A percentile compares a stretch with the other conserved stretches of the same genome.
phyloP scores from a whole-genome alignment of 2,888 invertebrate species.

The Byasa hedistus region DNA sequence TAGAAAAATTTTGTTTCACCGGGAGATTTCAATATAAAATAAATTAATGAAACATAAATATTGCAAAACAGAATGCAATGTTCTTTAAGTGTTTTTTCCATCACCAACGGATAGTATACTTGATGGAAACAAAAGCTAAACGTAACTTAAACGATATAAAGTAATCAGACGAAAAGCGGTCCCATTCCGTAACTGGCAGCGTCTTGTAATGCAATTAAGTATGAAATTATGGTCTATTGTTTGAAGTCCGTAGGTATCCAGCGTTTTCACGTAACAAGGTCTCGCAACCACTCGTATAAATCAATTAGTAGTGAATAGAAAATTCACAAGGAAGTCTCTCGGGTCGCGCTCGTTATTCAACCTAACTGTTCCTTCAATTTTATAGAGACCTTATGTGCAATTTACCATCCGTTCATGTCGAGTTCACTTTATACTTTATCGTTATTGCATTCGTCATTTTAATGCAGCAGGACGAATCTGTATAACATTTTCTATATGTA shows the following conservation, averaged over 20 bases:
- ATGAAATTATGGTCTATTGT: constrained; percentile 37
- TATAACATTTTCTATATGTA: constrained; percentile 7
- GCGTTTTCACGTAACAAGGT: constrained; percentile 34
- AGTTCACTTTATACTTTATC: constrained; percentile 8
- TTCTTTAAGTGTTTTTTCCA: neutral
- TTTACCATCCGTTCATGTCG: constrained; percentile 6
- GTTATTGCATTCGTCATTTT: neutral
- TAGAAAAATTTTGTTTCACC: no score
- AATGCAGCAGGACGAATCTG: constrained; percentile 1
- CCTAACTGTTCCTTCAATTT: constrained; percentile 33
- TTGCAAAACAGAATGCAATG: neutral
- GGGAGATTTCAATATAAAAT: no score
- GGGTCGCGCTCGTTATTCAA: constrained; percentile 29
- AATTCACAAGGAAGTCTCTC: constrained; percentile 57
- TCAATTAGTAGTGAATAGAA: constrained; percentile 43
- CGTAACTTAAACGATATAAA: constrained; percentile 18
- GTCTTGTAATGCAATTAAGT: constrained; percentile 34
- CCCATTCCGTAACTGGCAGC: constrained; percentile 17
- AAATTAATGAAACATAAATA: neutral
- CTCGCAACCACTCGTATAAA: constrained; percentile 48
- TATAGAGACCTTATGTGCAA: constrained; percentile 18
- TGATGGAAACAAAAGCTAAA: neutral
- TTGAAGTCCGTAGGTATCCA: constrained; percentile 35
- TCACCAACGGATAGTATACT: neutral
- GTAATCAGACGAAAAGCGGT: constrained; percentile 24